phyloP scores from a whole-genome alignment of 2,888 invertebrate species.

The Lydus trimaculatus region DNA sequence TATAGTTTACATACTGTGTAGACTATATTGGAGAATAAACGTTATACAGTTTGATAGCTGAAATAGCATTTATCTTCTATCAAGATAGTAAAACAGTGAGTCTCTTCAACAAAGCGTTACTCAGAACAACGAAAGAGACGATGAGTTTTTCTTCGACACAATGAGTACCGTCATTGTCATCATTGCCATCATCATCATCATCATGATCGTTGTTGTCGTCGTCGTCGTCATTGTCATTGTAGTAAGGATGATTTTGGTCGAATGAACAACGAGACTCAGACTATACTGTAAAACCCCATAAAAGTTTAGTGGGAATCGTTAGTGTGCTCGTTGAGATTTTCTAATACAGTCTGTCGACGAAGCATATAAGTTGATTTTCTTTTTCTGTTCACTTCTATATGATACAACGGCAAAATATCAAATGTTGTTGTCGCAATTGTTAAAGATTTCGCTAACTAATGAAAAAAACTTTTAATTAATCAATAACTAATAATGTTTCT shows the following conservation, averaged over 20 bases:
- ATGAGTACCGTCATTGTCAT: not conserved
- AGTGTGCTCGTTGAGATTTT: conserved; percentile 42
- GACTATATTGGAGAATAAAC: conserved; percentile 21
- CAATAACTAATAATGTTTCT: not conserved
- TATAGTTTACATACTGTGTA: not conserved
- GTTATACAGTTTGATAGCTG: conserved; percentile 31
- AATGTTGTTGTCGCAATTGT: not conserved
- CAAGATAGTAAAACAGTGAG: conserved; percentile 10
- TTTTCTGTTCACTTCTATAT: not conserved
- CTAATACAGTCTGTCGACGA: conserved; percentile 32
- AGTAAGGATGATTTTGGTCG: conserved; percentile 21
- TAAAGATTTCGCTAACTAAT: not conserved
- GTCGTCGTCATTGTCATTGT: conserved; percentile 15
- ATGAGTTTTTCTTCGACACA: not conserved
- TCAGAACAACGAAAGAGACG: not conserved
- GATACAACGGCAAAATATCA: not conserved
- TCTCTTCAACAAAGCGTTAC: not conserved
- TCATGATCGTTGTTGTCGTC: not conserved
- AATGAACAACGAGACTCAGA: conserved; percentile 30
- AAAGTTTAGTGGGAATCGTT: conserved; percentile 47
- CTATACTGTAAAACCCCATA: conserved; percentile 38
- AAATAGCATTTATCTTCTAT: conserved; percentile 41
- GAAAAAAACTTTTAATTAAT: not conserved
- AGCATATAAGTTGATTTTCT: not conserved
- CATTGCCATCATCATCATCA: not conserved